Conservation (phyloP, 2,888 invertebrate genomes). For the Eumerus sabulonum region DNA sequence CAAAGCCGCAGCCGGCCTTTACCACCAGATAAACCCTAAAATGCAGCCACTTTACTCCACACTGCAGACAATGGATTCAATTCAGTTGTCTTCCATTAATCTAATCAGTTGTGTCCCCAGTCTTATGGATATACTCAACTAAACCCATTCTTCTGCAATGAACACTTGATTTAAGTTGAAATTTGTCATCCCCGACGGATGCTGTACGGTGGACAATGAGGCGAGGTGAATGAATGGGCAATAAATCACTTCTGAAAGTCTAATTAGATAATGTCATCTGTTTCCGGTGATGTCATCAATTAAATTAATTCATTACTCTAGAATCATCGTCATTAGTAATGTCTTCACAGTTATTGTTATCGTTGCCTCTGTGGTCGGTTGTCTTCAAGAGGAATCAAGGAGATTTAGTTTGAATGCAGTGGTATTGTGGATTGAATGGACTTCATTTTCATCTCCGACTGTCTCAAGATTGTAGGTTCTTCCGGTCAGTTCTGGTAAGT, state of each 20-base stretch:
- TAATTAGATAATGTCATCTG: constrained; percentile 72
- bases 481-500: constrained; percentile 6
- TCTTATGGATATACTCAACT: neutral
- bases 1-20: no score
- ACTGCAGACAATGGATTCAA: no score
- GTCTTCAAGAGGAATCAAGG: no score
- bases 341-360: constrained; percentile 24
- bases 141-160: no score
- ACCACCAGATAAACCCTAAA: no score
- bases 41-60: no score
- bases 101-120: neutral
- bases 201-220: constrained; percentile 18
- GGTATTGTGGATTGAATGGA: constrained; percentile 24
- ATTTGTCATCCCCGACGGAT: constrained; percentile 52
- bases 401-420: no score
- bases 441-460: constrained; percentile 65
- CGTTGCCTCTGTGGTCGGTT: neutral
- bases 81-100: neutral
- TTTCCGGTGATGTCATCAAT: constrained; percentile 68
- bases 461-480: constrained; percentile 26
- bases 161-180: constrained; percentile 29
- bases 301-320: constrained; percentile 66
- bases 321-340: constrained; percentile 42
- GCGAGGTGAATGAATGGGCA: constrained; percentile 32
- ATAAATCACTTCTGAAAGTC: constrained; percentile 68